phyloP scores from a whole-genome alignment of 2,797 vertebrate genomes.

The Eremophila alpestris region DNA sequence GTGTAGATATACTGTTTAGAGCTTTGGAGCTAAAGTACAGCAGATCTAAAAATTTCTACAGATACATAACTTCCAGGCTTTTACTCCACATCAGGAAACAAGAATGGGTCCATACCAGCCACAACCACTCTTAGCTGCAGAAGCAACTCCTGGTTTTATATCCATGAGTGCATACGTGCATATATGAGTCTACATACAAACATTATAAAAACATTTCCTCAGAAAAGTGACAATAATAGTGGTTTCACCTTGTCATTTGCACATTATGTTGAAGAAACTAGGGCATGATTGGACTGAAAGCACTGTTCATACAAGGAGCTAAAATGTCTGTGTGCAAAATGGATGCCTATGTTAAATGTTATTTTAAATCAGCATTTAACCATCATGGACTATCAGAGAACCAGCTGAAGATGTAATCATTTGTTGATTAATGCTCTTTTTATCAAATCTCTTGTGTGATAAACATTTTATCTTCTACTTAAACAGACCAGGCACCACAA shows the following conservation, averaged over 20 bases:
- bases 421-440: background rate
- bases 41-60: background rate
- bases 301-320: background rate
- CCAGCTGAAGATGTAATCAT: background rate
- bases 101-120: background rate
- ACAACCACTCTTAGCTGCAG: background rate
- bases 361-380: conserved; percentile 47
- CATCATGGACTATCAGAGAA: background rate
- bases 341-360: background rate
- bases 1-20: background rate
- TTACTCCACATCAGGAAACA: background rate
- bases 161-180: background rate
- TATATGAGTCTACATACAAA: background rate
- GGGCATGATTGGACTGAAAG: background rate
- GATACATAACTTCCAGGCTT: background rate
- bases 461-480: conserved; percentile 4
- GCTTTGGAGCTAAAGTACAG: background rate
- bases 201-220: background rate
- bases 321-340: background rate
- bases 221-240: background rate
- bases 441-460: conserved; percentile 2
- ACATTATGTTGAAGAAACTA: background rate
- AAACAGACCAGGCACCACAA: background rate
- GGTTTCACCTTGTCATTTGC: background rate
- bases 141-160: background rate